Conservation (phyloP, 2,113 vertebrate species). For the Thunnus maccoyii region DNA sequence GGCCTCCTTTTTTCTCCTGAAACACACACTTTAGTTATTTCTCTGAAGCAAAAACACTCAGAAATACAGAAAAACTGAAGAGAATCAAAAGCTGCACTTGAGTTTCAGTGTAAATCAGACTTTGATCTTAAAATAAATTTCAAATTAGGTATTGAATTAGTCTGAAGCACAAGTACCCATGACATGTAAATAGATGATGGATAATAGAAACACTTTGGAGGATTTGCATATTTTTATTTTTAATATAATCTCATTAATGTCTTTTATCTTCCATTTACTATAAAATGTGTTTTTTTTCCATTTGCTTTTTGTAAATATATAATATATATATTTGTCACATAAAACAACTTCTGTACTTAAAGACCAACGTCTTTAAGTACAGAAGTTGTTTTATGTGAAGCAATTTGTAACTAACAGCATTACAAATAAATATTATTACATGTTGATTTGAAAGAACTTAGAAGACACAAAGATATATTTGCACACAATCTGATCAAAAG, state of each 20-base stretch:
- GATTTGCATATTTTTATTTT: too few species aligned
- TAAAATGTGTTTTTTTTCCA: neutral
- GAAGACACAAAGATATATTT: neutral
- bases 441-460: neutral
- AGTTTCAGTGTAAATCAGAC: too few species aligned
- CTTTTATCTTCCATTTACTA: too few species aligned
- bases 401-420: neutral
- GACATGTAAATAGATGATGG: too few species aligned
- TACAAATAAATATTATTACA: neutral
- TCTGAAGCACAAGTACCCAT: too few species aligned
- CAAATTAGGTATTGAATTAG: too few species aligned
- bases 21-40: slow-evolving; percentile 10
- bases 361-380: too few species aligned
- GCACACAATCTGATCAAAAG: neutral
- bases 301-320: neutral
- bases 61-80: neutral
- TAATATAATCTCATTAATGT: too few species aligned
- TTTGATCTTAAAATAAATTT: too few species aligned
- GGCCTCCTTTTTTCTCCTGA: slow-evolving; percentile 69
- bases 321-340: too few species aligned
- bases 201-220: too few species aligned
- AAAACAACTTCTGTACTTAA: too few species aligned
- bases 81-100: neutral
- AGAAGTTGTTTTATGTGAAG: neutral
- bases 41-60: neutral